phyloP scores from a whole-genome alignment of 2,797 vertebrate species.

The Leptoclinus maculatus region DNA sequence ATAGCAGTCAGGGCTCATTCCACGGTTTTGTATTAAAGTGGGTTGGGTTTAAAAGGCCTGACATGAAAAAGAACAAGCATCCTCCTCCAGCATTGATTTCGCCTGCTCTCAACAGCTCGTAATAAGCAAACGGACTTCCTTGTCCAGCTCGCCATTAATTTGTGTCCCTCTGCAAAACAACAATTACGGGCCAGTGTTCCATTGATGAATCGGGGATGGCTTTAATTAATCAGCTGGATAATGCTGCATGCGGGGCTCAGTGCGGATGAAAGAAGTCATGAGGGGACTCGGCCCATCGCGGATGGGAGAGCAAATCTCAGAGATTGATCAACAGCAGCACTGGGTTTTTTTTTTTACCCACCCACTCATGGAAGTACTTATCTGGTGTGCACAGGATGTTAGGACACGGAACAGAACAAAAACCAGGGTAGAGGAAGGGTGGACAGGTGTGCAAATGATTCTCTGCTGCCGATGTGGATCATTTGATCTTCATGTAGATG shows the following conservation, averaged over 20 bases:
- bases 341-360: conserved; percentile 24
- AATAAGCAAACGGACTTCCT: conserved; percentile 66
- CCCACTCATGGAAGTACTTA: conserved; percentile 7
- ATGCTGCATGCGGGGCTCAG: conserved; percentile 32
- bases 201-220: conserved; percentile 54
- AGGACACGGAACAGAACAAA: neutral
- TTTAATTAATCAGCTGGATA: conserved; percentile 72
- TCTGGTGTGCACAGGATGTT: conserved; percentile 30
- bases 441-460: neutral
- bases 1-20: conserved; percentile 49
- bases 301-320: conserved; percentile 36
- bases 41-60: conserved; percentile 41
- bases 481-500: neutral
- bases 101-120: conserved; percentile 55
- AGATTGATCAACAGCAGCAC: conserved; percentile 36
- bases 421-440: neutral
- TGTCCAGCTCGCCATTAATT: conserved; percentile 32
- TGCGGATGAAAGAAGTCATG: conserved; percentile 43
- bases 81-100: conserved; percentile 61
- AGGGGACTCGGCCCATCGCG: conserved; percentile 17
- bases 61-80: conserved; percentile 1
- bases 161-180: conserved; percentile 48
- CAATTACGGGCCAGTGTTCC: conserved; percentile 65
- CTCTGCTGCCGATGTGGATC: too few species aligned
- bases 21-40: conserved; percentile 56